phyloP scores from a whole-genome alignment of 1,140 invertebrate species.

The Leptinotarsa undecemlineata region DNA sequence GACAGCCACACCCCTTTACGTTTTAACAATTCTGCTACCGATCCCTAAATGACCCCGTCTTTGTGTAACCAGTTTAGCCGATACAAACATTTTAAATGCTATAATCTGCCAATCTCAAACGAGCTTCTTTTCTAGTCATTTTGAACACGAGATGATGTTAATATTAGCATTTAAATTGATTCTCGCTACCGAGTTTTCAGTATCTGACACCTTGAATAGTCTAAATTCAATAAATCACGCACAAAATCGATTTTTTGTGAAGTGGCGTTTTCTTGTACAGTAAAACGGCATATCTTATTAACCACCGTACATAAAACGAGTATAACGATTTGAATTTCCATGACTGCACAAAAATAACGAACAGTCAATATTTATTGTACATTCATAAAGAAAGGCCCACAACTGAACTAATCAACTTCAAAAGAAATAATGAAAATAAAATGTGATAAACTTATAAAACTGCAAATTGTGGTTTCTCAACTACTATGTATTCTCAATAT shows the following conservation, averaged over 20 bases:
- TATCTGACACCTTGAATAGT: conserved; percentile 12
- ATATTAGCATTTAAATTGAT: conserved; percentile 33
- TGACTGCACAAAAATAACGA: no score
- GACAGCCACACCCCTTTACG: no score
- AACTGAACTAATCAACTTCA: no score
- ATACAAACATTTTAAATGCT: conserved; percentile 21
- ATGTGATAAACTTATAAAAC: no score
- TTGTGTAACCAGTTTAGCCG: conserved; percentile 1
- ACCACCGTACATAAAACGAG: background rate
- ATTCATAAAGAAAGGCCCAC: no score
- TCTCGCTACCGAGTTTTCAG: conserved; percentile 25
- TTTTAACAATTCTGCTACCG: background rate
- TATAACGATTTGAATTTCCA: background rate
- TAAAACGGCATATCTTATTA: background rate
- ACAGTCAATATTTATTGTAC: no score
- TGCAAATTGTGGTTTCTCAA: no score
- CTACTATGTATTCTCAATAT: no score
- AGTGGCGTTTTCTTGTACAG: background rate
- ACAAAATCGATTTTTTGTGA: conserved; percentile 14
- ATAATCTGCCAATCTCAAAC: conserved; percentile 27
- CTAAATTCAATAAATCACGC: conserved; percentile 28
- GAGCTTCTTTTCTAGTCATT: conserved; percentile 20
- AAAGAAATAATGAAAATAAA: no score
- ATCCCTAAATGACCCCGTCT: background rate
- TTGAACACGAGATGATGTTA: conserved; percentile 20